Evolutionary conservation across 1,140 invertebrate genomes (phyloP).

Genomic region (Dinothrombium tinctorium): DNA sequence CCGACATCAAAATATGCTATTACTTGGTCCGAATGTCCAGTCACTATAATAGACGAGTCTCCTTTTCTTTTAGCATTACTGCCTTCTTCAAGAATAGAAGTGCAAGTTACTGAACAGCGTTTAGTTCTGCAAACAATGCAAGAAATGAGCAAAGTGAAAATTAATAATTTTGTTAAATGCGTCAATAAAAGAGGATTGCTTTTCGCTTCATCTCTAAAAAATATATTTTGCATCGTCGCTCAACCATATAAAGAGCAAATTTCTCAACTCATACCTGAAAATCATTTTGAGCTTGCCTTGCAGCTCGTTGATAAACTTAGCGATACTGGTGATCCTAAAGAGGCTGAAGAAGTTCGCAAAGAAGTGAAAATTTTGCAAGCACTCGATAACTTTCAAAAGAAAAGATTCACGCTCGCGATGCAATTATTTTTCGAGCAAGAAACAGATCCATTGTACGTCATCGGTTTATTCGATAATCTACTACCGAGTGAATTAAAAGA

Average conservation of each 20-base stretch:
- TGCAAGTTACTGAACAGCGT: conserved; percentile 44
- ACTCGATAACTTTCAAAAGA: conserved; percentile 64
- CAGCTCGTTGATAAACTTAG: conserved; percentile 43
- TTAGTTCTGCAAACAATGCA: conserved; percentile 48
- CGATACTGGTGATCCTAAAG: neutral
- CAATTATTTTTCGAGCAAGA: conserved; percentile 61
- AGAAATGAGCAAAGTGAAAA: conserved; percentile 18
- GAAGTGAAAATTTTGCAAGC: conserved; percentile 54
- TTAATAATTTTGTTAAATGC: conserved; percentile 10
- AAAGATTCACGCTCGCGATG: conserved; percentile 68
- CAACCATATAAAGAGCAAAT: conserved; percentile 57
- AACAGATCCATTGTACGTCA: conserved; percentile 81
- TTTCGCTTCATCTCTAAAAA: conserved; percentile 57
- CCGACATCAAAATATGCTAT: conserved; percentile 39
- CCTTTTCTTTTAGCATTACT: conserved; percentile 58
- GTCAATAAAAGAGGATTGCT: conserved; percentile 32
- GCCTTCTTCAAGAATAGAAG: conserved; percentile 43
- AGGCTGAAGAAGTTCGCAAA: conserved; percentile 32
- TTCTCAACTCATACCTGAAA: conserved; percentile 49
- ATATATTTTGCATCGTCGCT: conserved; percentile 58
- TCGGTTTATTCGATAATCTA: conserved; percentile 70
- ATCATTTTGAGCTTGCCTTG: conserved; percentile 80
- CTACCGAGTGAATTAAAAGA: conserved; percentile 38
- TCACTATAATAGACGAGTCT: conserved; percentile 38
- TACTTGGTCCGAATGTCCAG: conserved; percentile 43